A percentile compares a stretch with the other conserved stretches of the same genome.
These are phyloP conservation scores for Perodicticus potto DNA, from an alignment of 2,797 vertebrate species.

Conservation along the genomic window DNA sequence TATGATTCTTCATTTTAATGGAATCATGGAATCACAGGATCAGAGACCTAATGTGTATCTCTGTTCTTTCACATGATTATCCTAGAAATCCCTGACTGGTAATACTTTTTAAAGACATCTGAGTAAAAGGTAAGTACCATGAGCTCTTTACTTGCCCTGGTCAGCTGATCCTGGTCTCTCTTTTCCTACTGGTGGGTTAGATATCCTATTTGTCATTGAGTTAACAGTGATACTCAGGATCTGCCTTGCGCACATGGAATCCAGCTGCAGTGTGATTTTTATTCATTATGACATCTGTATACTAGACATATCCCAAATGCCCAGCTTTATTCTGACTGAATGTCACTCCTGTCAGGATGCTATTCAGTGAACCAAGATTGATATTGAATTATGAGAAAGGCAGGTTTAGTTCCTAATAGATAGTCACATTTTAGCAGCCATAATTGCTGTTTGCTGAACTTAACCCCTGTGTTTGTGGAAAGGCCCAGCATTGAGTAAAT, in stretches of 20 bases:
- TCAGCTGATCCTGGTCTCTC: neutral
- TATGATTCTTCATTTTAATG: neutral
- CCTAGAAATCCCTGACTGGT: neutral
- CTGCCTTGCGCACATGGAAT: neutral
- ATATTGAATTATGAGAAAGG: conserved; percentile 54
- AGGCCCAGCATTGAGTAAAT: neutral
- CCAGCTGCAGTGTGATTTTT: conserved; percentile 62
- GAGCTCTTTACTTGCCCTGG: neutral
- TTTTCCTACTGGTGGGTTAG: conserved; percentile 1
- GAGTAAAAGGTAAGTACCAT: neutral
- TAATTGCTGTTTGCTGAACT: neutral
- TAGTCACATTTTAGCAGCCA: conserved; percentile 3
- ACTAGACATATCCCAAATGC: neutral
- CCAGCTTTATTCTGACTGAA: conserved; percentile 41
- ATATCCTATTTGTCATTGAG: conserved; percentile 47
- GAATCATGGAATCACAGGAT: neutral
- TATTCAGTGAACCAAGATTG: conserved; percentile 17
- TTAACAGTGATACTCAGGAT: conserved; percentile 43
- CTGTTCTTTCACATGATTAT: neutral
- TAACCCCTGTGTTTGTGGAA: neutral
- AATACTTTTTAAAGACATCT: conserved; percentile 28
- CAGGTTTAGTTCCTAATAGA: conserved; percentile 36
- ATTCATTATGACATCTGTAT: conserved; percentile 49
- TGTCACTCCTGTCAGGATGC: neutral
- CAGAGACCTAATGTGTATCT: neutral